Conservation (phyloP, 2,113 vertebrate species). For the Megaleporinus macrocephalus region DNA sequence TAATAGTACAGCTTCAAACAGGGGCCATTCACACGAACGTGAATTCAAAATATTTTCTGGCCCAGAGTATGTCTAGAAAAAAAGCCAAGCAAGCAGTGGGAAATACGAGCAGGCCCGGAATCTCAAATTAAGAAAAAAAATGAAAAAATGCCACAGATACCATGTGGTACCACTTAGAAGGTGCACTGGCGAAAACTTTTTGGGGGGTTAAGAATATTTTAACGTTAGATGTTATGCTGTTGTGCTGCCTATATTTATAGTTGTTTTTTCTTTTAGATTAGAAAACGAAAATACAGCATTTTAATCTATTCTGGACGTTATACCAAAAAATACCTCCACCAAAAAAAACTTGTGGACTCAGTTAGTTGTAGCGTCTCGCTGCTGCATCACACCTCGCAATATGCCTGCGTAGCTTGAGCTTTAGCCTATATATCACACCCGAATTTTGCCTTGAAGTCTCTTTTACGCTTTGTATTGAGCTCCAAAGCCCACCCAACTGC, state of each 20-base stretch:
- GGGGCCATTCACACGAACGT: conserved; percentile 90
- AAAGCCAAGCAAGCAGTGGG: conserved; percentile 23
- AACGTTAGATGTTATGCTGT: neutral
- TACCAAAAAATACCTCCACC: too few relatives aligned
- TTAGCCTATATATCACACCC: conserved; percentile 19
- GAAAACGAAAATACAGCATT: too few relatives aligned
- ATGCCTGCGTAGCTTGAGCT: neutral
- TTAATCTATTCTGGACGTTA: neutral
- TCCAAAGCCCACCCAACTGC: conserved; percentile 31
- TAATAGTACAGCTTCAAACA: conserved; percentile 89
- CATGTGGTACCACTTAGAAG: conserved; percentile 16
- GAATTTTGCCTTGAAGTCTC: conserved; percentile 8
- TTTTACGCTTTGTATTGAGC: conserved; percentile 34
- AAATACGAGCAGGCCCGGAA: conserved; percentile 27
- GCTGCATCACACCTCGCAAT: neutral
- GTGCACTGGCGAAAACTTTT: neutral
- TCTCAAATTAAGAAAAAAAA: neutral
- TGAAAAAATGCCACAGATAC: neutral
- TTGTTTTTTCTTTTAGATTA: neutral
- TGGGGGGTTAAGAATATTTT: neutral
- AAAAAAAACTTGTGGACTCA: neutral
- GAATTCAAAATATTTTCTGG: conserved; percentile 87
- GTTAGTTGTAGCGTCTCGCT: neutral
- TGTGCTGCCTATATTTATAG: neutral
- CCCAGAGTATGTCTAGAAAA: conserved; percentile 71